Evolutionary conservation across 2,797 vertebrate genomes (phyloP), one percentile per base, ranked within the genome.

Genomic region (Lacerta agilis): DNA sequence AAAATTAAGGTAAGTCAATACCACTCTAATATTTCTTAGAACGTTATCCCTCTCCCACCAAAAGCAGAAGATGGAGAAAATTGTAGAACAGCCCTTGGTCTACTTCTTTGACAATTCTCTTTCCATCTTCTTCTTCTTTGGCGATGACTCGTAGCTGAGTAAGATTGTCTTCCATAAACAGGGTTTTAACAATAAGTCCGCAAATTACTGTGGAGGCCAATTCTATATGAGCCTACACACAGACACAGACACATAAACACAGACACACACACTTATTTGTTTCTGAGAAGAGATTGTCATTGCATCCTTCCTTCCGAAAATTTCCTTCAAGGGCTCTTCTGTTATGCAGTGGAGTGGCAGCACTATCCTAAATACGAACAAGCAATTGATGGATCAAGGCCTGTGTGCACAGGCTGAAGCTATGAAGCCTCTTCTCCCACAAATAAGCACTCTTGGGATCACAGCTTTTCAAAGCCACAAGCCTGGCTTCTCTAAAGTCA

Each of bases 261-360:
- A 43, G 7, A 43, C 43, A 43, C 41, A 43, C 41, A 78, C 43
- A 78, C 41, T 13, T 43, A 49, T 58, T 73, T 38, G 49, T 61
- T 61, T 85, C 33, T 29, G 36, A 33, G 25, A 64, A 41, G 15
- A 11, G 55, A 55, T 25, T 38, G 23, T 8, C 25, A 61, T n/a
- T 77, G 8, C 27, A 76, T 64, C 8, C 10, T 75, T 77, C 58
- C 55, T 27, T 66, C 36, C 3, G 13, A 15, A 8, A 77, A 75
- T 41, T 77, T 77, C 83, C 83, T 76, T 82, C 80, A 43, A 82
- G 80, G 13, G 41, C 80, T 29, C 36, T 85, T 64, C 73, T n/a
- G 10, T 5, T 64, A 6, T 43, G 61, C 17, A 8, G 25, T 29
- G n/a, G 5, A 29, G 64, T 67, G 27, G 33, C 80, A 43, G 33